phyloP scores from a whole-genome alignment of 2,797 vertebrate species.

The Pelodytes ibericus region DNA sequence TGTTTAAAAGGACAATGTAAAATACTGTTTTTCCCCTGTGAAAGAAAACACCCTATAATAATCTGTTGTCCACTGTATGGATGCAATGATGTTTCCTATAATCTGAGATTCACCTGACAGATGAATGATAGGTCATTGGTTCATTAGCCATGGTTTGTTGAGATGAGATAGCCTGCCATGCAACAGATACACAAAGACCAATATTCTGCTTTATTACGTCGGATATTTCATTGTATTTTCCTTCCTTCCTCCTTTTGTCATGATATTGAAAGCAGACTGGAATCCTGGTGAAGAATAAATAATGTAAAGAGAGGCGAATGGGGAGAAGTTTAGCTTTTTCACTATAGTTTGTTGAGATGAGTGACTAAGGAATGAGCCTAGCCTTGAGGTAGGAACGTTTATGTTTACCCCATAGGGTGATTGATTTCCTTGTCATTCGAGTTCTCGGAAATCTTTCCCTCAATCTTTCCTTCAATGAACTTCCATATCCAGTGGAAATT shows the following conservation, averaged over 20 bases:
- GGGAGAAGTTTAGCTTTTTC: conserved; percentile 24
- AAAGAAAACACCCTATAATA: neutral
- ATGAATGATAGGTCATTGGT: conserved; percentile 29
- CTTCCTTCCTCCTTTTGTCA: conserved; percentile 4
- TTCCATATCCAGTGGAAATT: conserved; percentile 25
- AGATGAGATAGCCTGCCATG: conserved; percentile 20
- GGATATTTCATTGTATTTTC: conserved; percentile 8
- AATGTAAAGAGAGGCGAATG: conserved; percentile 10
- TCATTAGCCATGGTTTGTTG: conserved; percentile 28
- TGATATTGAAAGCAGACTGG: conserved; percentile 10
- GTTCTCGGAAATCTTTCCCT: conserved; percentile 35
- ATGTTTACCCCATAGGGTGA: conserved; percentile 49
- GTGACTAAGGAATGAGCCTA: conserved; percentile 25
- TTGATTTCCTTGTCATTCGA: conserved; percentile 49
- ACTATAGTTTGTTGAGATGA: conserved; percentile 28
- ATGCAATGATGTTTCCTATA: neutral
- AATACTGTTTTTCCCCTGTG: neutral
- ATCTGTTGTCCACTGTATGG: neutral
- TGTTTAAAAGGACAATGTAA: neutral
- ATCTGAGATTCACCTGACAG: conserved; percentile 2
- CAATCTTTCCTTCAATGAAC: conserved; percentile 12
- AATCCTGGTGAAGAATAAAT: conserved; percentile 2
- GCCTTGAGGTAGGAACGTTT: conserved; percentile 34
- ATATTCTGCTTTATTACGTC: conserved; percentile 30
- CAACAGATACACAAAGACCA: conserved; percentile 22